phyloP scores from a whole-genome alignment of 2,113 vertebrate species.

The Vulpes ferrilata region DNA sequence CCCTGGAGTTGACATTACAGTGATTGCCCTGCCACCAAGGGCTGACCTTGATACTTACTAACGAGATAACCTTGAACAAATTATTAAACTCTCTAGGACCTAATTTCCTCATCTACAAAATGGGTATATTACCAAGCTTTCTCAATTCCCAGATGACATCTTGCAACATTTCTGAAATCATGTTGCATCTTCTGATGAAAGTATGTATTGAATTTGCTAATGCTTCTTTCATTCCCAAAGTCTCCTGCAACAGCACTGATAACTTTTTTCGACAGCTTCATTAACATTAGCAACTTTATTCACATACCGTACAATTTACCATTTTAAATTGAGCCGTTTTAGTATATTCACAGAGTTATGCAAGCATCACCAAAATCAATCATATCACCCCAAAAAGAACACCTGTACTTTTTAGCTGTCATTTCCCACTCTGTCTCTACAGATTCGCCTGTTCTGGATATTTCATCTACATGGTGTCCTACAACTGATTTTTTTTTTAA shows the following conservation, averaged over 20 bases:
- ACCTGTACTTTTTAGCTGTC: too few relatives aligned
- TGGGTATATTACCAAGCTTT: neutral
- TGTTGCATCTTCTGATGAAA: neutral
- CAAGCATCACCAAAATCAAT: neutral
- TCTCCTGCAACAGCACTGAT: neutral
- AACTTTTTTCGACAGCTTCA: neutral
- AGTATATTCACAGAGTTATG: neutral
- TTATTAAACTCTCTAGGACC: neutral
- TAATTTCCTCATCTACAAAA: neutral
- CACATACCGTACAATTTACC: neutral
- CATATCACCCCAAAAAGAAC: neutral
- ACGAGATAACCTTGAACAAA: neutral
- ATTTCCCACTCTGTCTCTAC: neutral
- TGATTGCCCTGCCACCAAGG: neutral
- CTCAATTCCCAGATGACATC: neutral
- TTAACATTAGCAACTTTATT: neutral
- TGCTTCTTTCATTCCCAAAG: neutral
- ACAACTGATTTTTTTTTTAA: neutral
- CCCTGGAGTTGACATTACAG: neutral
- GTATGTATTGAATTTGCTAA: neutral
- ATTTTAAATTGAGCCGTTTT: neutral
- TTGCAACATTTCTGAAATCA: constrained; percentile 15
- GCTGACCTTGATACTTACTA: neutral
- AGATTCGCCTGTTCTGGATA: neutral
- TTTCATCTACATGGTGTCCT: neutral